phyloP scores from a whole-genome alignment of 2,797 vertebrate genomes.

The Pachyuromys duprasi region DNA sequence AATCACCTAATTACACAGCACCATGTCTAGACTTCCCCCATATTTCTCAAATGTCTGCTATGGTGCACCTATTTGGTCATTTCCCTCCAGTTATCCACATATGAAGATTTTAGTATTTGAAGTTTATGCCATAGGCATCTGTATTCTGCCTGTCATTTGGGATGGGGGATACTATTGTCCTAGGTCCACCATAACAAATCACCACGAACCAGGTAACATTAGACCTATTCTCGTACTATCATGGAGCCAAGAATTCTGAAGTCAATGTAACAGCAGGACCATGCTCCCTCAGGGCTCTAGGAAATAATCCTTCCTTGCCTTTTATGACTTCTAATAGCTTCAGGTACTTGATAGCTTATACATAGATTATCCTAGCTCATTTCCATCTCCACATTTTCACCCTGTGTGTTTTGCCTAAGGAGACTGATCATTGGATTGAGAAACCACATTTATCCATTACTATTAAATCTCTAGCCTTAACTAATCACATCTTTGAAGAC shows the following conservation, averaged over 20 bases:
- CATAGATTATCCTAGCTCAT: neutral
- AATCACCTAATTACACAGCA: neutral
- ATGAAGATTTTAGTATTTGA: neutral
- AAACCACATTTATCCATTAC: neutral
- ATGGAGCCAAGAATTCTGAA: neutral
- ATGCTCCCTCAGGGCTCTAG: neutral
- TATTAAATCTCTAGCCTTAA: neutral
- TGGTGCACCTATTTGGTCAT: neutral
- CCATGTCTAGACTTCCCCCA: neutral
- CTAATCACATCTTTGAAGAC: neutral
- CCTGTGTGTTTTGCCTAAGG: neutral
- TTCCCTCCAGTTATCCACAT: neutral
- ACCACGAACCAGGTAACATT: neutral
- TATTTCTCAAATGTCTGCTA: neutral
- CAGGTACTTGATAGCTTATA: neutral
- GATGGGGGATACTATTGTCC: neutral
- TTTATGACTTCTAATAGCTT: neutral
- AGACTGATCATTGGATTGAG: neutral
- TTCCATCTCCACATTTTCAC: neutral
- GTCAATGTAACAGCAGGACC: too few species aligned
- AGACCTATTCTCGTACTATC: neutral
- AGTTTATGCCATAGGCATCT: neutral
- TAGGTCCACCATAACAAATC: neutral
- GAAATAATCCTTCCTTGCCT: neutral
- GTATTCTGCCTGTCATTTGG: neutral